Evolutionary conservation across 2,888 invertebrate species (phyloP), one percentile per base, ranked within the genome.

Genomic region (Drosophila mercatorum): DNA sequence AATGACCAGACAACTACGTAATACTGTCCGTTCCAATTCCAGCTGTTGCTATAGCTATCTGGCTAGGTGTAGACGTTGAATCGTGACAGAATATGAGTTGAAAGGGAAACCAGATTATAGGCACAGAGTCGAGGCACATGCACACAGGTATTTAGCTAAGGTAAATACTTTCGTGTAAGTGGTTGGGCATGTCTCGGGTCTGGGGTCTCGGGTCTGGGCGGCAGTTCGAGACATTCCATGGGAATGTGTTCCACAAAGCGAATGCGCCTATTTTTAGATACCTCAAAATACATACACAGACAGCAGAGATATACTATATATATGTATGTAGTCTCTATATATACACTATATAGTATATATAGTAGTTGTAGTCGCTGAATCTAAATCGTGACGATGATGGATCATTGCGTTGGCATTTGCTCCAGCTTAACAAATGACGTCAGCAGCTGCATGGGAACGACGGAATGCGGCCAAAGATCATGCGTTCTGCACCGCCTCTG

Each of bases 41-140:
- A 47, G 47, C 28, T 17, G 43, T 59, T 56, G 58, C 59, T 43
- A 41, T 58, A 49, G 5, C 60, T 40, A 10, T 55, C 40, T 36
- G 11, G 6, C 26, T 11, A 26, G 44, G 17, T 62, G 53, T 41
- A 67, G 41, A 63, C 60, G 28, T 44, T 43, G 40, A 49, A 83
- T 79, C 81, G 81, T 81, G 81, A 81, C 81, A 57, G 83, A 81
- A 81, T 80, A 82, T 83, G 71, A 72, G 72, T 83, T 60, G 69
- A 84, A 84, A 79, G 80, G 77, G 74, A 81, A 77, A 80, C 72
- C 69, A 81, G 82, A 80, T 77, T 77, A 69, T 59, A 66, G 41
- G 51, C 58, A 62, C 11, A 36, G 34, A 14, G 8, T 46, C n/a
- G 46, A 44, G 47, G 47, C 46, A 17, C 38, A 38, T 36, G 57